Percentiles rank a stretch among this genome's conserved stretches.
Conservation (phyloP, 92 coral and sea anemone species). For the Isaurus tuberculatus region DNA sequence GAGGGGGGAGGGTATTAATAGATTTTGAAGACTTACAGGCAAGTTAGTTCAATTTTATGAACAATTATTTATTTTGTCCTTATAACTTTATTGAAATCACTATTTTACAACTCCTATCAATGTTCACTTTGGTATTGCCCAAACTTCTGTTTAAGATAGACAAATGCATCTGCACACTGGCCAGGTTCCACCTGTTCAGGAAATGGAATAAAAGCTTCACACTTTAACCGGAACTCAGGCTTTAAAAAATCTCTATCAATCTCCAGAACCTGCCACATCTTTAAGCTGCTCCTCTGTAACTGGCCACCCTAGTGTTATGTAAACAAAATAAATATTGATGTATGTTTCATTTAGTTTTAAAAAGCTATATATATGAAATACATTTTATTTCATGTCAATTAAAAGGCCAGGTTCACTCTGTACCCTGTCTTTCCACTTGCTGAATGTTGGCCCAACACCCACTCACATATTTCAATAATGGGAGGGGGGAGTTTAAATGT, state of each 20-base stretch:
- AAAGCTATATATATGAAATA: conserved; percentile 3
- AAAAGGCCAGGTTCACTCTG: conserved; percentile 21
- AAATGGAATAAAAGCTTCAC: conserved; percentile 51
- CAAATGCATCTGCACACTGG: conserved; percentile 62
- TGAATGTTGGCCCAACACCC: conserved; percentile 22
- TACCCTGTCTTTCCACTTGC: conserved; percentile 27
- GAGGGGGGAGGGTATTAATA: neutral
- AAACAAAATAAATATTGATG: conserved; percentile 15
- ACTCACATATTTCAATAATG: neutral
- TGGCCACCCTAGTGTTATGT: conserved; percentile 44
- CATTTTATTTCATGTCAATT: neutral
- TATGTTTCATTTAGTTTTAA: conserved; percentile 15
- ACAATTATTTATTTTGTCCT: neutral
- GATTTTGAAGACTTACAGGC: conserved; percentile 5
- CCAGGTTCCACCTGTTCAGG: conserved; percentile 53
- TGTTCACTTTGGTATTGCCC: conserved; percentile 17
- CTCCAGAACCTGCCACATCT: conserved; percentile 57
- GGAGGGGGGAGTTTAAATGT: neutral
- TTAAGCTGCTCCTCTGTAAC: conserved; percentile 48
- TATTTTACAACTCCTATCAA: conserved; percentile 19
- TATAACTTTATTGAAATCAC: conserved; percentile 12
- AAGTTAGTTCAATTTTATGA: conserved; percentile 5
- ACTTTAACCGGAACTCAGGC: conserved; percentile 45
- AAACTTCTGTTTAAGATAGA: conserved; percentile 48
- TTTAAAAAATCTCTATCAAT: conserved; percentile 41